phyloP scores from a whole-genome alignment of 2,888 invertebrate genomes.

The Xiphydria camelus region DNA sequence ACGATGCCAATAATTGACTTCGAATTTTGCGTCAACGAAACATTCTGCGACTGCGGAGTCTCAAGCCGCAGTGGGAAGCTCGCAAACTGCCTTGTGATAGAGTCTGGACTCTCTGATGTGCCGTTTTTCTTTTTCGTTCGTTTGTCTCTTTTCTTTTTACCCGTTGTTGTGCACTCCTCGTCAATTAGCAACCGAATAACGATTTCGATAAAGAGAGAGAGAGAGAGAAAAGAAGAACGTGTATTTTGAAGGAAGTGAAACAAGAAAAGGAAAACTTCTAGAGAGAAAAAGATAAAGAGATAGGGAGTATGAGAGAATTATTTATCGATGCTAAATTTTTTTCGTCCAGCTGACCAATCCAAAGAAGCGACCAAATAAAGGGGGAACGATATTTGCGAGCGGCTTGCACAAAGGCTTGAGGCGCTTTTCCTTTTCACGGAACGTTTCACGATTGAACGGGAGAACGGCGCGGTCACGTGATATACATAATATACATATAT shows the following conservation, averaged over 20 bases:
- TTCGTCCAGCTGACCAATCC: constrained; percentile 58
- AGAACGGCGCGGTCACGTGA: constrained; percentile 49
- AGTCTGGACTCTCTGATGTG: constrained; percentile 52
- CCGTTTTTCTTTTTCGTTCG: constrained; percentile 22
- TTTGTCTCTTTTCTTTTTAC: constrained; percentile 18
- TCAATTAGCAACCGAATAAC: no score
- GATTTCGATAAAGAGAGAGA: constrained; percentile 10
- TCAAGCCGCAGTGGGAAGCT: constrained; percentile 49
- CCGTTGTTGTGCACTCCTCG: constrained; percentile 9
- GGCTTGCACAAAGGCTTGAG: constrained; percentile 43
- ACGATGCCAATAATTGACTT: no score
- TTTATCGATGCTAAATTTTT: constrained; percentile 26
- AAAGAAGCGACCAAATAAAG: constrained; percentile 58
- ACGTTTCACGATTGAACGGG: constrained; percentile 26
- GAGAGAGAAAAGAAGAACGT: background rate
- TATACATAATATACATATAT: constrained; percentile 42
- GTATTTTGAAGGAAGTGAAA: no score
- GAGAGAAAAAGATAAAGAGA: constrained; percentile 8
- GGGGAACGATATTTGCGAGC: constrained; percentile 51
- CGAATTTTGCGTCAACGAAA: no score
- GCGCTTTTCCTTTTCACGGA: constrained; percentile 24
- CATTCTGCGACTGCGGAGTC: constrained; percentile 24
- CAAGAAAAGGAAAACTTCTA: no score
- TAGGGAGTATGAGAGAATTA: constrained; percentile 22
- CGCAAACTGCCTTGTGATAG: constrained; percentile 54